A percentile compares a stretch with the other conserved stretches of the same genome.
phyloP scores from a whole-genome alignment of 2,797 vertebrate genomes.

The Lacerta agilis region DNA sequence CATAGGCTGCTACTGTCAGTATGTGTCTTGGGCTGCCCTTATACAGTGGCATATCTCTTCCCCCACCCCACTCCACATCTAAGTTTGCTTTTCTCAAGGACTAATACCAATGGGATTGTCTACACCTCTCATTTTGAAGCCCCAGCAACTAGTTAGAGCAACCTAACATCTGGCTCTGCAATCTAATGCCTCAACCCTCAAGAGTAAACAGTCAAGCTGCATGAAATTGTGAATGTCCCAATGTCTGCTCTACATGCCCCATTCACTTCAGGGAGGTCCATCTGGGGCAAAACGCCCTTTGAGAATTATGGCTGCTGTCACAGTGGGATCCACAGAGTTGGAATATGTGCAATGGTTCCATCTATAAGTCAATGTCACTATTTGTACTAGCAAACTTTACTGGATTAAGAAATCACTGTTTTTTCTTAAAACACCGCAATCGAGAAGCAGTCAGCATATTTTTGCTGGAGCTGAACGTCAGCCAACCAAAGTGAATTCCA shows the following conservation, averaged over 20 bases:
- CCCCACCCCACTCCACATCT: neutral
- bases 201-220: neutral
- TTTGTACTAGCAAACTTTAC: slow-evolving; percentile 78
- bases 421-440: slow-evolving; percentile 74
- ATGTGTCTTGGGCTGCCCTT: too few relatives aligned
- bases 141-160: neutral
- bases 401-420: slow-evolving; percentile 80
- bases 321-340: slow-evolving; percentile 60
- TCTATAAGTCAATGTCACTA: slow-evolving; percentile 74
- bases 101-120: slow-evolving; percentile 8
- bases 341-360: slow-evolving; percentile 66
- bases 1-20: too few relatives aligned
- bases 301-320: slow-evolving; percentile 63
- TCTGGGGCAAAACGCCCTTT: neutral
- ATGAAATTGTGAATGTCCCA: neutral
- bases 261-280: too few relatives aligned
- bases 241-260: neutral
- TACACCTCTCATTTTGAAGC: neutral
- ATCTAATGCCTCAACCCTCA: neutral
- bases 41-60: too few relatives aligned
- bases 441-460: slow-evolving; percentile 76
- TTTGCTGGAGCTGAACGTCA: slow-evolving; percentile 64
- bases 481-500: slow-evolving; percentile 72
- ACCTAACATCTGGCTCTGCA: slow-evolving; percentile 17
- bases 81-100: slow-evolving; percentile 1